Evolutionary conservation across 1,140 invertebrate genomes (phyloP).

Genomic region (Aporrectodea caliginosa): DNA sequence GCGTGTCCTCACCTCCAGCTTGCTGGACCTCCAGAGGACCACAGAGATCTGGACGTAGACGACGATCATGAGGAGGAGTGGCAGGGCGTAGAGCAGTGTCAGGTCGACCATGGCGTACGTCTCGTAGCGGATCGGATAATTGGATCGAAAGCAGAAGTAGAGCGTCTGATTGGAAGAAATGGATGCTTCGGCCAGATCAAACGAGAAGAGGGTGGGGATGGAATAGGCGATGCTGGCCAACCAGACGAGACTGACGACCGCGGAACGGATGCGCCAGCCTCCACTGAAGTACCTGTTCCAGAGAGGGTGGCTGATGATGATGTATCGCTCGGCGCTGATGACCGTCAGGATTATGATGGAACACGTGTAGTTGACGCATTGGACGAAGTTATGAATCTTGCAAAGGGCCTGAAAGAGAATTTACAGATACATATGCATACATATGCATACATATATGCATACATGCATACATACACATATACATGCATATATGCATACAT

Average conservation of each 20-base stretch:
- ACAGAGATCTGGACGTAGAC: slow-evolving; percentile 72
- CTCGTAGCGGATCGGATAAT: background rate
- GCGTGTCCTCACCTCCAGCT: too few species aligned
- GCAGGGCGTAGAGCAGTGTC: slow-evolving; percentile 67
- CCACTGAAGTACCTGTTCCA: slow-evolving; percentile 43
- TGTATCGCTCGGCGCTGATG: slow-evolving; percentile 72
- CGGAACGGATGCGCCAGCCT: slow-evolving; percentile 14
- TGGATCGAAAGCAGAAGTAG: background rate
- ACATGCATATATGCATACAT: too few species aligned
- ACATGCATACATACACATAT: too few species aligned
- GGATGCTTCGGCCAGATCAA: slow-evolving; percentile 5
- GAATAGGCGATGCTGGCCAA: background rate
- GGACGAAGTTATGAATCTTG: slow-evolving; percentile 49
- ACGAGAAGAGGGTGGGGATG: slow-evolving; percentile 22
- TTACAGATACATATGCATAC: too few species aligned
- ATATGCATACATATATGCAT: too few species aligned
- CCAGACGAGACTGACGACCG: slow-evolving; percentile 21
- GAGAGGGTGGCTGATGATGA: slow-evolving; percentile 72
- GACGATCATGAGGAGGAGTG: slow-evolving; percentile 74
- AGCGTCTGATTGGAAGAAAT: background rate
- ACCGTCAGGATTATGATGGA: slow-evolving; percentile 48
- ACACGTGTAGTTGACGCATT: slow-evolving; percentile 46
- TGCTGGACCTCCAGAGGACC: slow-evolving; percentile 50
- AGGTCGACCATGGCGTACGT: slow-evolving; percentile 39
- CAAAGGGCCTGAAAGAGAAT: slow-evolving; percentile 53